Percentiles rank a stretch among this genome's conserved stretches.
These are phyloP conservation scores for Odontamblyopus lacepedii DNA, from an alignment of 2,797 vertebrate genomes.

Conservation along the genomic window DNA sequence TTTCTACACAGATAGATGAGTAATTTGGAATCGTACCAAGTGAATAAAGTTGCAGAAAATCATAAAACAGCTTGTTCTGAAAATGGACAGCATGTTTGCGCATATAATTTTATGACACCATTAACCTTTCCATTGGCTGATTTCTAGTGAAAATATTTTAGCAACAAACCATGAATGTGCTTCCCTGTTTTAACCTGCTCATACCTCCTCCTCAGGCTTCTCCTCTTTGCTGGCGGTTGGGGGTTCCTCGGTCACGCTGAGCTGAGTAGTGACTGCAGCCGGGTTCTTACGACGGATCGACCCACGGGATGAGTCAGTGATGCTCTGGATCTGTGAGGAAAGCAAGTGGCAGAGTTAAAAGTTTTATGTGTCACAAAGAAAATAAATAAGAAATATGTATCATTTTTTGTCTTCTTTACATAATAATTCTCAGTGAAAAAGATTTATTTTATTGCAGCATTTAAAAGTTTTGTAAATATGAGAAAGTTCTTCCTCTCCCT, in stretches of 20 bases:
- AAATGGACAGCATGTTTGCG: neutral
- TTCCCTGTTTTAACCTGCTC: neutral
- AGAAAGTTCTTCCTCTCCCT: constrained; percentile 24
- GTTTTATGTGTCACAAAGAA: neutral
- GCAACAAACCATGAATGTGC: neutral
- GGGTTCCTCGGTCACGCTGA: constrained; percentile 89
- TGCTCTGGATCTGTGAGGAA: constrained; percentile 91
- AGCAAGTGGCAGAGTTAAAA: constrained; percentile 4
- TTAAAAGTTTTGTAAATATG: constrained; percentile 33
- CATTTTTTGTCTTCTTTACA: constrained; percentile 30
- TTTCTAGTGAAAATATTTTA: neutral
- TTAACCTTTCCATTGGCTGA: neutral
- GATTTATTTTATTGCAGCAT: constrained; percentile 6
- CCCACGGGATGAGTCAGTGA: constrained; percentile 94
- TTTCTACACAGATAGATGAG: no score
- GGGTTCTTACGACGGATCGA: constrained; percentile 97
- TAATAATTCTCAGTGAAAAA: constrained; percentile 23
- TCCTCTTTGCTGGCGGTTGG: constrained; percentile 88
- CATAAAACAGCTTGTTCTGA: neutral
- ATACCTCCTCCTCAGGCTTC: constrained; percentile 91
- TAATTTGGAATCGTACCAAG: neutral
- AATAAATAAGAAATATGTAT: neutral
- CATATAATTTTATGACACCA: neutral
- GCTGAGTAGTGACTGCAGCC: constrained; percentile 85
- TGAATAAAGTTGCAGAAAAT: neutral